Evolutionary conservation across 2,797 vertebrate genomes (phyloP), one percentile per base, ranked within the genome.

Genomic region (Jordanella pulchra): DNA sequence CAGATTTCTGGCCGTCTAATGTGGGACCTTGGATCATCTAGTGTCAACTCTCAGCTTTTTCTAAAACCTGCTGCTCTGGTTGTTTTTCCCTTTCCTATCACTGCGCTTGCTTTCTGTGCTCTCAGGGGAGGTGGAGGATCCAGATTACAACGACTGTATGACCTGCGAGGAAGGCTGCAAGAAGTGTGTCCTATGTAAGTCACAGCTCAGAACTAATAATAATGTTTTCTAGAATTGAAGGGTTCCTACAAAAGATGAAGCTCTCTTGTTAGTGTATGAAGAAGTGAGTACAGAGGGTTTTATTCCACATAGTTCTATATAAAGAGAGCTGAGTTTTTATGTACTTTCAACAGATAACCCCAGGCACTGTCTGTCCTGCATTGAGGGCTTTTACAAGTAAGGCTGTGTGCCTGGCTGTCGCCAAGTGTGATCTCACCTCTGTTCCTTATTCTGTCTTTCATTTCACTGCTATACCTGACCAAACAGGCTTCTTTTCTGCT

Each of bases 341-440:
- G 80, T 91, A 85, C 81, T 86, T 79, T 75, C 73, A 78, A 87
- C 94, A 99, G 97, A 96, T 95, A 95, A 98, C 87, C 96, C 96
- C 78, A 93, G 89, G 89, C 90, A 90, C 79, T 99, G 97, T 85
- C 89, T 92, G 68, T 96, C 94, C 65, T 99, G 97, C 82, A 76
- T 82, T 84, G 84, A 86, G 60, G 95, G 95, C 82, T 97, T 96
- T 89, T 97, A 97, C 86, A 96, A 95, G 97, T 99, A 96, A 97
- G 97, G 80, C 85, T 65, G 88, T 85, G 88, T 89, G 90, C 87
- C 82, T 75, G 61, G 2, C 83, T 86, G 80, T 81, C 69, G 32
- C 82, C 53, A 72, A 61, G 84, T 90, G 89, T 87, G 86, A 89
- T 83, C 77, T 87, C 54, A 4, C 76, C 73, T 85, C 75, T 78